Evolutionary conservation across 1,140 invertebrate genomes (phyloP).

Genomic region (Nilaparvata lugens): DNA sequence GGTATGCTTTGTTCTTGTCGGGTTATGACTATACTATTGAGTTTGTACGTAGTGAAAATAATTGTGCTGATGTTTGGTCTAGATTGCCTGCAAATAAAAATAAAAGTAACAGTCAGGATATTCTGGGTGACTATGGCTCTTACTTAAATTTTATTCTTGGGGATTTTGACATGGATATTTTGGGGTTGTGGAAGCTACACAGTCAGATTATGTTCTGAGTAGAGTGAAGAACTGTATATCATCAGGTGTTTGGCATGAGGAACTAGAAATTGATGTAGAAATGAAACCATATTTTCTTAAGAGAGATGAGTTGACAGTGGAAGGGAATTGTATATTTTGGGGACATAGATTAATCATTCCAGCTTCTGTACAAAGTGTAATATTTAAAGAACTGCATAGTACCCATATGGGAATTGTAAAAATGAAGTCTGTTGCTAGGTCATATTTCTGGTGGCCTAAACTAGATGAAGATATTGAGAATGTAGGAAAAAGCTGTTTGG

Average conservation of each 20-base stretch:
- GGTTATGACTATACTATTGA: conserved; percentile 24
- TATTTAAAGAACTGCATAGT: conserved; percentile 16
- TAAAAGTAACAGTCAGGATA: no score
- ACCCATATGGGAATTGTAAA: conserved; percentile 18
- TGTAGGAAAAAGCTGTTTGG: neutral
- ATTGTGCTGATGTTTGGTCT: no score
- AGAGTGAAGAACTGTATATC: no score
- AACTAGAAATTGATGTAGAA: no score
- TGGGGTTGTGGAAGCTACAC: no score
- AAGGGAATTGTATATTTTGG: neutral
- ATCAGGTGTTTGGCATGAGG: no score
- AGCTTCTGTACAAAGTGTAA: neutral
- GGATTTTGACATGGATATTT: no score
- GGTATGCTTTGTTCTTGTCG: conserved; percentile 27
- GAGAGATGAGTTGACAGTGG: conserved; percentile 6
- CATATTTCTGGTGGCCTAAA: conserved; percentile 9
- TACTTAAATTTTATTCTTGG: no score
- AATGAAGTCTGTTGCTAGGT: conserved; percentile 18
- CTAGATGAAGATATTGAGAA: neutral
- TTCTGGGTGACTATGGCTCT: no score
- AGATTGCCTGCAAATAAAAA: no score
- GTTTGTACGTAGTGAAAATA: neutral
- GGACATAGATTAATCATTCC: conserved; percentile 14
- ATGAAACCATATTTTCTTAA: conserved; percentile 2
- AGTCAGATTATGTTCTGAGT: no score